Evolutionary conservation across 1,140 invertebrate genomes (phyloP).

Genomic region (Aphaenogaster floridana): DNA sequence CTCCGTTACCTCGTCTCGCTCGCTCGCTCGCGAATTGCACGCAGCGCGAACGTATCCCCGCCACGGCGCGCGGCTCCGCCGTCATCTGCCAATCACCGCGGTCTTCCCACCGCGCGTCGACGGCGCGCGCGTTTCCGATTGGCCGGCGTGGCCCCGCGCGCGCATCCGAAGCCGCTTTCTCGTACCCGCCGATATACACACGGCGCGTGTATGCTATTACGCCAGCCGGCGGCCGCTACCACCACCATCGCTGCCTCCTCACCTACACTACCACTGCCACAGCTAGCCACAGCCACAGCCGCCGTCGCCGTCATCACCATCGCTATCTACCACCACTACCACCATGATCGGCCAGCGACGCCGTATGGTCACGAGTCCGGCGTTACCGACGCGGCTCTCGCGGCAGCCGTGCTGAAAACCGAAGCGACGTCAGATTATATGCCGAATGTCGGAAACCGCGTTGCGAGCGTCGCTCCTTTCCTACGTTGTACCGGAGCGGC

Average conservation of each 20-base stretch:
- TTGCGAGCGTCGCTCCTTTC: not conserved
- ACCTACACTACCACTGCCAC: slow-evolving; percentile 15
- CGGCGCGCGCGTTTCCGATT: slow-evolving; percentile 64
- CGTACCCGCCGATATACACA: slow-evolving; percentile 60
- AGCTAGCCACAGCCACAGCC: not conserved
- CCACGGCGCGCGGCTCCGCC: slow-evolving; percentile 58
- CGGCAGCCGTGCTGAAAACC: slow-evolving; percentile 3
- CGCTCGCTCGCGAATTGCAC: slow-evolving; percentile 49
- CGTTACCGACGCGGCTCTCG: slow-evolving; percentile 49
- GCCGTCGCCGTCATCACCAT: slow-evolving; percentile 6
- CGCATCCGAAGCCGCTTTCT: slow-evolving; percentile 71
- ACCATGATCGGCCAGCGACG: slow-evolving; percentile 58
- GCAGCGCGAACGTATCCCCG: slow-evolving; percentile 69
- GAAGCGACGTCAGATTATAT: slow-evolving; percentile 27
- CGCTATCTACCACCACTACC: not conserved
- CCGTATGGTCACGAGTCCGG: slow-evolving; percentile 67
- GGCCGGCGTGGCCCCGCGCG: slow-evolving; percentile 63
- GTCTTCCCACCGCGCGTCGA: slow-evolving; percentile 60
- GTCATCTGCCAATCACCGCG: slow-evolving; percentile 70
- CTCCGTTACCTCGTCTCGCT: not conserved
- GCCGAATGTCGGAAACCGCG: slow-evolving; percentile 24
- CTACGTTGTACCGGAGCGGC: not conserved
- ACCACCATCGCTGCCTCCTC: slow-evolving; percentile 11
- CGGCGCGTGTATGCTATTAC: slow-evolving; percentile 69
- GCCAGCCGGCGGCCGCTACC: slow-evolving; percentile 17